phyloP scores from a whole-genome alignment of 2,797 vertebrate genomes.

The Glossophaga mutica region DNA sequence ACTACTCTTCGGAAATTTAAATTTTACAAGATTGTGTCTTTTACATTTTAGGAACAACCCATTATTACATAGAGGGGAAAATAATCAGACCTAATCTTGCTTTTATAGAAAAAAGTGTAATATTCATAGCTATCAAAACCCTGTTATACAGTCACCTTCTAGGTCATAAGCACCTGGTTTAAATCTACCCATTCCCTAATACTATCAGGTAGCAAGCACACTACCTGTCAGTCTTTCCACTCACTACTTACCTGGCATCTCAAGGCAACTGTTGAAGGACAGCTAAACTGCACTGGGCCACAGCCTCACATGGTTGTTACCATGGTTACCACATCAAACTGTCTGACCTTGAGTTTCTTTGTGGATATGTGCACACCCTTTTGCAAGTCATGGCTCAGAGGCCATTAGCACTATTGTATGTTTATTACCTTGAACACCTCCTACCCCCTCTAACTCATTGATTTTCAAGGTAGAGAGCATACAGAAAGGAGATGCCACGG shows the following conservation, averaged over 20 bases:
- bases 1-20: slow-evolving; percentile 4
- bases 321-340: not conserved
- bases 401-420: not conserved
- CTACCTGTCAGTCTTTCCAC: not conserved
- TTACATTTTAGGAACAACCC: not conserved
- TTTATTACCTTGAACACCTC: not conserved
- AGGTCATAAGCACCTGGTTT: not conserved
- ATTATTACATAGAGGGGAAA: not conserved
- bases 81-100: not conserved
- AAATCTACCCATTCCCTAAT: not conserved
- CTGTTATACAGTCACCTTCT: not conserved
- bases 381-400: not conserved
- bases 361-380: not conserved
- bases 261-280: not conserved
- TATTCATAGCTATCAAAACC: not conserved
- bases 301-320: not conserved
- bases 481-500: not conserved
- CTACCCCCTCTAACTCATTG: not conserved
- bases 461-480: not conserved
- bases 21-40: not conserved
- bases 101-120: not conserved
- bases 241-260: no score
- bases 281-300: not conserved
- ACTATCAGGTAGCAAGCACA: not conserved
- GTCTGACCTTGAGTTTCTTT: not conserved